Base-by-base conservation (phyloP, 2,888 invertebrate species). In the Cosmia trapezina region DNA sequence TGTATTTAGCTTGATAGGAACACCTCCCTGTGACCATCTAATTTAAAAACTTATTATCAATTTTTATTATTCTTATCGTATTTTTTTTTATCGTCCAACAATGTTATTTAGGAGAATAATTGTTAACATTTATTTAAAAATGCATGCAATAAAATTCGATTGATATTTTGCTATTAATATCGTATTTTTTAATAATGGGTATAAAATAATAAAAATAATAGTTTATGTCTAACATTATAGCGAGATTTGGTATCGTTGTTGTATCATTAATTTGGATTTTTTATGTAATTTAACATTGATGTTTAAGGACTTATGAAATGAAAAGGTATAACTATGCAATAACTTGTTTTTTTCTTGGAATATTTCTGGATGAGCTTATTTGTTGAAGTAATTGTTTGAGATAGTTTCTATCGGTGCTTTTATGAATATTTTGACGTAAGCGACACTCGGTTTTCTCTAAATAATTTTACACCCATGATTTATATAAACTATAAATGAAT, bases 61-160 rank as follows among this genome's bases (percentile, higher is more conserved):
- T 84, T 83, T 77, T 79, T 43, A 74, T 73, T 41, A 54, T 49
- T 81, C 87, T 78, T 83, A 88, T 83, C 81, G 83, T 37, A 37
- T 85, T 81, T 77, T 80, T 76, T 80, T 87, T 83, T 74, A 87
- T 92, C 94, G 95, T 95, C 94, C 95, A 94, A 90, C 87, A 89
- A 87, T 89, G 89, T 94, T 94, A 92, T 91, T 92, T 93, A 94
- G 91, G 88, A 88, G 85, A 88, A 86, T 92, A 88, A 93, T 93
- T 92, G 92, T 94, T 95, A 93, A 92, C 91, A 72, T 93, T 93
- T 90, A 92, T 93, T 92, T 91, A 89, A 91, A 90, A 90, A 90
- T 94, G 94, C 95, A 95, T 94, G 95, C 95, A 95, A 95, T 95
- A 95, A 94, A 92, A 86, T 91, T 92, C 87, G 89, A 94, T 93